Conservation (phyloP, 1,140 invertebrate genomes). For the Drosophila littoralis region DNA sequence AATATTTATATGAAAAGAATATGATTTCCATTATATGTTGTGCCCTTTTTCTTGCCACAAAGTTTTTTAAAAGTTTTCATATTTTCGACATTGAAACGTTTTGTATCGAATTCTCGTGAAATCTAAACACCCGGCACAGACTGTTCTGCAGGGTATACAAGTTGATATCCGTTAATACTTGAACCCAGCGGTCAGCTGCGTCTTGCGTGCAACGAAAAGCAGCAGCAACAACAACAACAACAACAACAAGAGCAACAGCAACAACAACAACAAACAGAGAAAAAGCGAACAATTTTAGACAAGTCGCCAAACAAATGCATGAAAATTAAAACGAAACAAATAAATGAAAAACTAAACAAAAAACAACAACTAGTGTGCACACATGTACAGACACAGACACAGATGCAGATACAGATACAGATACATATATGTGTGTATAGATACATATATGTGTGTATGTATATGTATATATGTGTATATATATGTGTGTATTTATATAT, state of each 20-base stretch:
- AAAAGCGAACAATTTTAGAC: slow-evolving; percentile 62
- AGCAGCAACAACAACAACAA: slow-evolving; percentile 1
- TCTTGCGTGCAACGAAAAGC: slow-evolving; percentile 58
- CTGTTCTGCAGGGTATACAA: slow-evolving; percentile 43
- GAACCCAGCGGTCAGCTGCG: slow-evolving; percentile 76
- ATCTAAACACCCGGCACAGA: slow-evolving; percentile 18
- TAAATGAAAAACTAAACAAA: slow-evolving; percentile 44
- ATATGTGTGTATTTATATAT: background rate
- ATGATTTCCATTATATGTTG: too few species aligned
- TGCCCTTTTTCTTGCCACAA: too few species aligned
- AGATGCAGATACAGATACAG: background rate
- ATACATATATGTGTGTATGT: slow-evolving; percentile 2
- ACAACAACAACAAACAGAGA: slow-evolving; percentile 22
- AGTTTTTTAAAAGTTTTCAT: too few species aligned
- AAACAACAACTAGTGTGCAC: slow-evolving; percentile 14
- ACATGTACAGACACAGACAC: slow-evolving; percentile 15
- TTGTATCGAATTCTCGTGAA: too few species aligned
- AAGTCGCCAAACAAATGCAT: slow-evolving; percentile 65
- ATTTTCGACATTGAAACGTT: too few species aligned
- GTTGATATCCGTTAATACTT: slow-evolving; percentile 79
- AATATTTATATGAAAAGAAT: too few species aligned
- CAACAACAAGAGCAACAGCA: too few species aligned
- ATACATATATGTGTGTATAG: slow-evolving; percentile 2
- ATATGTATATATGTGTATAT: slow-evolving; percentile 11
- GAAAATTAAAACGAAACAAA: slow-evolving; percentile 43